phyloP scores from a whole-genome alignment of 2,888 invertebrate species.

The Yponomeuta plumbellus region DNA sequence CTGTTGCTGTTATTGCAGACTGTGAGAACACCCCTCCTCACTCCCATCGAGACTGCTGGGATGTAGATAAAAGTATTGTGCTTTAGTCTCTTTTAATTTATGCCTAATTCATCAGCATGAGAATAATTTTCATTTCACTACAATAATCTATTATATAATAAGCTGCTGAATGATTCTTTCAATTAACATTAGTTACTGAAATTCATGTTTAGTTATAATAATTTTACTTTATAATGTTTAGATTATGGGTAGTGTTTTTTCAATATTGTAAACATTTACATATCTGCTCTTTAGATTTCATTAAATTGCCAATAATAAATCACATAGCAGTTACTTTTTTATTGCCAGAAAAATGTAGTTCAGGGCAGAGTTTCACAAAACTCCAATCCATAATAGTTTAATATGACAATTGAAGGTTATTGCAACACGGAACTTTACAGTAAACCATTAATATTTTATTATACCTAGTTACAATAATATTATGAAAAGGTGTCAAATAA shows the following conservation, averaged over 20 bases:
- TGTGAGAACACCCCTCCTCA: conserved; percentile 72
- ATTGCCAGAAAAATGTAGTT: neutral
- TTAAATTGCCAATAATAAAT: neutral
- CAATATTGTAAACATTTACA: conserved; percentile 7
- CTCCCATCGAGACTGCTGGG: conserved; percentile 67
- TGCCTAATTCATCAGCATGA: neutral
- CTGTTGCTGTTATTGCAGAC: conserved; percentile 48
- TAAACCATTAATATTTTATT: too few relatives aligned
- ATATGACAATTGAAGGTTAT: too few relatives aligned
- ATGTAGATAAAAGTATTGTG: conserved; percentile 68
- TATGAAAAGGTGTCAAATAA: too few relatives aligned
- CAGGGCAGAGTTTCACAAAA: too few relatives aligned
- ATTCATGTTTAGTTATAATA: neutral
- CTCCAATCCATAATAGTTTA: too few relatives aligned
- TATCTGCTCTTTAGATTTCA: neutral
- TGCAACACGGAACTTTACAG: too few relatives aligned
- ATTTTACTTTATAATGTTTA: neutral
- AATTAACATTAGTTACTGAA: neutral
- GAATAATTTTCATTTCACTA: neutral
- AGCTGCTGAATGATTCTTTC: conserved; percentile 2
- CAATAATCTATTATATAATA: neutral
- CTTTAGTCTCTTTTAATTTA: conserved; percentile 30
- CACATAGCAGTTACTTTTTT: neutral
- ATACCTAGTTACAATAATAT: too few relatives aligned
- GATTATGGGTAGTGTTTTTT: conserved; percentile 1